A percentile compares a stretch with the other conserved stretches of the same genome.
phyloP scores from a whole-genome alignment of 2,797 vertebrate genomes.

The Morus bassanus region DNA sequence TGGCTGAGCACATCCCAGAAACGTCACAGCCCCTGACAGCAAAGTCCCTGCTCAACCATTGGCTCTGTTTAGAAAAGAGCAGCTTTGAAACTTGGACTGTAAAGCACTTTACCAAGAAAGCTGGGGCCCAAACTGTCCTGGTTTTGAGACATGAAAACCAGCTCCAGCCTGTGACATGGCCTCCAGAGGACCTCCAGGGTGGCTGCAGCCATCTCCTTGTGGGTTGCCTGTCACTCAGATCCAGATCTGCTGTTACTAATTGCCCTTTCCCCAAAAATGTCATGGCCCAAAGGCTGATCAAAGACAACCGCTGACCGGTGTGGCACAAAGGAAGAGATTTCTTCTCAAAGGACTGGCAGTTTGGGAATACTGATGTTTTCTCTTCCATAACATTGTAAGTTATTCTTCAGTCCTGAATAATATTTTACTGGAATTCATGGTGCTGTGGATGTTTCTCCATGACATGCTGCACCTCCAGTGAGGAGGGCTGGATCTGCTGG shows the following conservation, averaged over 20 bases:
- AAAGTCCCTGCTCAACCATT: not conserved
- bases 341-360: not conserved
- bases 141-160: not conserved
- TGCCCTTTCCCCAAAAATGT: not conserved
- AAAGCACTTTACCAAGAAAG: not conserved
- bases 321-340: not conserved
- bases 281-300: not conserved
- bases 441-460: not conserved
- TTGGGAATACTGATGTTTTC: not conserved
- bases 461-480: accelerated
- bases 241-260: not conserved
- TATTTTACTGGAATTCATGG: not conserved
- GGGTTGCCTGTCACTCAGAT: not conserved
- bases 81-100: not conserved
- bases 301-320: not conserved
- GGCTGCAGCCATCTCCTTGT: not conserved
- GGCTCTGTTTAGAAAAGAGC: not conserved
- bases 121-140: not conserved
- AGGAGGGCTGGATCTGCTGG: not conserved
- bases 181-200: not conserved
- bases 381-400: not conserved
- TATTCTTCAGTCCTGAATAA: not conserved
- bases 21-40: not conserved
- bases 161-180: not conserved
- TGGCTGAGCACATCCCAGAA: not conserved